Percentiles rank a stretch among this genome's conserved stretches.
These are phyloP conservation scores for Coranthus polyacanthus DNA, from an alignment of 2,797 vertebrate species.

Conservation along the genomic window DNA sequence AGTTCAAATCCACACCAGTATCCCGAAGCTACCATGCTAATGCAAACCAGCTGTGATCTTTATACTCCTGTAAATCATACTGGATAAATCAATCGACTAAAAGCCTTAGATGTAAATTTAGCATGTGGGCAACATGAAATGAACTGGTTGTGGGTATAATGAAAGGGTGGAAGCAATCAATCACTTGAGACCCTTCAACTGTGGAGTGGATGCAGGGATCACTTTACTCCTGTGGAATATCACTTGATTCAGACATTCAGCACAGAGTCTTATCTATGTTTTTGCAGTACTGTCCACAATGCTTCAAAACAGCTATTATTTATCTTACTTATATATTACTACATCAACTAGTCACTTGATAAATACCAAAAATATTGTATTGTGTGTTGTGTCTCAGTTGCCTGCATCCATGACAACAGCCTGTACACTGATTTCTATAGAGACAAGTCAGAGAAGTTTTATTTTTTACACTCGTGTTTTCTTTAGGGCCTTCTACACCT, in stretches of 20 bases:
- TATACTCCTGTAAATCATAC: background rate
- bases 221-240: background rate
- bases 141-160: slow-evolving; percentile 13
- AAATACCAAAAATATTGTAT: no score
- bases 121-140: slow-evolving; percentile 23
- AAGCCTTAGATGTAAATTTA: slow-evolving; percentile 14
- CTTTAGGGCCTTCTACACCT: no score
- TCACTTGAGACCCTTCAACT: slow-evolving; percentile 13
- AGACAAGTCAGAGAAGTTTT: no score
- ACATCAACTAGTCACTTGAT: no score
- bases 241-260: background rate
- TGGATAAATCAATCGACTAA: slow-evolving; percentile 10
- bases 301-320: no score
- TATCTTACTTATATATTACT: no score
- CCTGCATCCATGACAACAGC: no score
- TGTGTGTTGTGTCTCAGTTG: no score
- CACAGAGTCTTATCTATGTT: background rate
- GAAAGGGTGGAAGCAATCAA: slow-evolving; percentile 15
- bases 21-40: background rate
- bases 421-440: no score
- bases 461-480: no score
- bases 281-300: background rate
- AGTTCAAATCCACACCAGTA: background rate
- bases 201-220: background rate
- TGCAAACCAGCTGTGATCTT: background rate